Percentiles rank a stretch among this genome's conserved stretches.
phyloP scores from a whole-genome alignment of 2,113 vertebrate genomes.

The Myiopsitta monachus region DNA sequence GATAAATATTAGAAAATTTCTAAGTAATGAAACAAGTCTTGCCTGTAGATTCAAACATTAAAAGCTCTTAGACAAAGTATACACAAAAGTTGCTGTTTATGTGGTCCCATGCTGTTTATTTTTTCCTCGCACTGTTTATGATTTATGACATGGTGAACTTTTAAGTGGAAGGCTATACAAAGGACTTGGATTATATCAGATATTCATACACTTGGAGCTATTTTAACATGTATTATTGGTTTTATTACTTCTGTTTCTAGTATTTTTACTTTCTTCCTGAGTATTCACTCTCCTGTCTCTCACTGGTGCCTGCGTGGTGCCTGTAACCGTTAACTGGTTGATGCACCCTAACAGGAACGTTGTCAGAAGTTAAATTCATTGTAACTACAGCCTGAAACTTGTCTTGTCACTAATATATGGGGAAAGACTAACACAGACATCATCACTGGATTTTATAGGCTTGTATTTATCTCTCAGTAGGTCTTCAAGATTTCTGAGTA shows the following conservation, averaged over 20 bases:
- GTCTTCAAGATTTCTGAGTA: conserved; percentile 29
- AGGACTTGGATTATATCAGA: background rate
- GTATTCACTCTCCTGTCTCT: background rate
- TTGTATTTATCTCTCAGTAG: background rate
- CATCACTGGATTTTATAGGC: conserved; percentile 42
- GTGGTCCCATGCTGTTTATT: background rate
- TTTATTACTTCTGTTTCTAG: background rate
- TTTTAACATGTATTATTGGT: background rate
- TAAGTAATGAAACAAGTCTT: background rate
- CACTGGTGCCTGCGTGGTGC: background rate
- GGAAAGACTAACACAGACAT: background rate
- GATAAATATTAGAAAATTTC: background rate
- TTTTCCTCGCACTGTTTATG: background rate
- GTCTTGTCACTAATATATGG: background rate
- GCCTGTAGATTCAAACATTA: background rate
- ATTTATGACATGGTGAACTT: background rate
- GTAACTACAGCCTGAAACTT: conserved; percentile 8
- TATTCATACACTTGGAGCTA: background rate
- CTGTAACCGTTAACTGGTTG: background rate
- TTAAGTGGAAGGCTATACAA: background rate
- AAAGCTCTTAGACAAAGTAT: background rate
- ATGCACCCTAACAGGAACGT: conserved; percentile 3
- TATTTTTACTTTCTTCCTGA: background rate
- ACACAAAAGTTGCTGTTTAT: background rate
- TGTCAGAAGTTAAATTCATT: conserved; percentile 38